Evolutionary conservation across 2,113 vertebrate genomes (phyloP).

Genomic region (Chascanopsetta lugubris): DNA sequence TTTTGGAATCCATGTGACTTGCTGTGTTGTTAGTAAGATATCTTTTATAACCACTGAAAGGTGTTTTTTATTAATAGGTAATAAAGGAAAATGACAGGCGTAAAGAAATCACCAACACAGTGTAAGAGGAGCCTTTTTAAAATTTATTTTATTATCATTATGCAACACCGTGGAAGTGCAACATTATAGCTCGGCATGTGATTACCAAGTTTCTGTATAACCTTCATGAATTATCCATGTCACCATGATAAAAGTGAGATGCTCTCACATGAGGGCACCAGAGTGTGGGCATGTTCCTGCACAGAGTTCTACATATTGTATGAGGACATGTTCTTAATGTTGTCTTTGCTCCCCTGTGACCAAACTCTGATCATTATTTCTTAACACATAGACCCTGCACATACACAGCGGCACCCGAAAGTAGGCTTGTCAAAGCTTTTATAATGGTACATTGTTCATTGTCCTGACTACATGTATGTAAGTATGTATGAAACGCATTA

Average conservation of each 20-base stretch:
- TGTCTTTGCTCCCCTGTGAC: conserved; percentile 40
- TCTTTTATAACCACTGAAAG: background rate
- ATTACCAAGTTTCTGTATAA: conserved; percentile 40
- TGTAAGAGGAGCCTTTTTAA: background rate
- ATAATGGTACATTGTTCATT: background rate
- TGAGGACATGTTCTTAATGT: conserved; percentile 56
- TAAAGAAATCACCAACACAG: conserved; percentile 1
- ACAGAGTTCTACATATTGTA: conserved; percentile 59
- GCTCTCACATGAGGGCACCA: conserved; percentile 42
- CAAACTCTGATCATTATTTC: conserved; percentile 39
- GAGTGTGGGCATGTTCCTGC: conserved; percentile 37
- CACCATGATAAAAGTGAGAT: conserved; percentile 43
- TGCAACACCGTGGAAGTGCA: background rate
- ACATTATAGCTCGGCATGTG: conserved; percentile 23
- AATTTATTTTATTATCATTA: background rate
- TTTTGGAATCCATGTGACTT: no score
- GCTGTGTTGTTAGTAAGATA: no score
- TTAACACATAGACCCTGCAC: conserved; percentile 28
- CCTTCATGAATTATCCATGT: conserved; percentile 61
- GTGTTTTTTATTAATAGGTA: background rate
- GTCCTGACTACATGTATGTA: conserved; percentile 5
- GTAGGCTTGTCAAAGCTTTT: conserved; percentile 5
- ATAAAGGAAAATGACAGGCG: background rate
- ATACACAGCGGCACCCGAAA: conserved; percentile 16
- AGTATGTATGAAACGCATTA: conserved; percentile 4